Percentiles rank a stretch among this genome's conserved stretches.
phyloP scores from a whole-genome alignment of 2,797 vertebrate genomes.

The Rhynchotus rufescens region DNA sequence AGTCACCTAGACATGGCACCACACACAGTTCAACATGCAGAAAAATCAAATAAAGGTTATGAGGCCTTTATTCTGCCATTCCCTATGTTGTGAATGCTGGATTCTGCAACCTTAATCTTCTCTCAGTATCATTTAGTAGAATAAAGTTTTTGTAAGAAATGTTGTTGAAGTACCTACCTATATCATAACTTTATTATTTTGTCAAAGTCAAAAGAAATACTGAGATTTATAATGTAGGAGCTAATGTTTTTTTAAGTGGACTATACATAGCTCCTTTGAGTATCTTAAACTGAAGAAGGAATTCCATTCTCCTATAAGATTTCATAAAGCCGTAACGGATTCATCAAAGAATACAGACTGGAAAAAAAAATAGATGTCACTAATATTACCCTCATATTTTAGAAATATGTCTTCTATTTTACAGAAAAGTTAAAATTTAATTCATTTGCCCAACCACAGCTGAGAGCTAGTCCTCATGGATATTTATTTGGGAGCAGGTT shows the following conservation, averaged over 20 bases:
- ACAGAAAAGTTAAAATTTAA: background rate
- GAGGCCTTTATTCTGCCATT: background rate
- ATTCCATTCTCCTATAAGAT: background rate
- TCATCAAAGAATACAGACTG: background rate
- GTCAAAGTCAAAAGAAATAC: background rate
- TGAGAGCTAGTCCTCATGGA: background rate
- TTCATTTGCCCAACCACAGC: background rate
- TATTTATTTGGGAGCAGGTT: background rate
- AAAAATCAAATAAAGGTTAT: background rate
- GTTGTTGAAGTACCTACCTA: background rate
- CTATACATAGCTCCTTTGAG: background rate
- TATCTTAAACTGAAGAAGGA: background rate
- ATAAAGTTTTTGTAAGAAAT: background rate
- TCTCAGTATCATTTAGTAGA: background rate
- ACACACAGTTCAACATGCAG: background rate
- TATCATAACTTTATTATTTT: background rate
- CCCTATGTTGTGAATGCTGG: background rate
- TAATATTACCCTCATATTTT: background rate
- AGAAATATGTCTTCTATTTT: background rate
- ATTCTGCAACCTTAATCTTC: background rate
- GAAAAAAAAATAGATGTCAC: background rate
- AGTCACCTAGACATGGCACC: background rate
- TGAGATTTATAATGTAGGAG: background rate
- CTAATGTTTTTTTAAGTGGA: background rate
- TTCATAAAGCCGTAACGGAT: background rate